Evolutionary conservation across 1,140 invertebrate genomes (phyloP), one percentile per base, ranked within the genome.

Genomic region (Neuroterus valhalla): DNA sequence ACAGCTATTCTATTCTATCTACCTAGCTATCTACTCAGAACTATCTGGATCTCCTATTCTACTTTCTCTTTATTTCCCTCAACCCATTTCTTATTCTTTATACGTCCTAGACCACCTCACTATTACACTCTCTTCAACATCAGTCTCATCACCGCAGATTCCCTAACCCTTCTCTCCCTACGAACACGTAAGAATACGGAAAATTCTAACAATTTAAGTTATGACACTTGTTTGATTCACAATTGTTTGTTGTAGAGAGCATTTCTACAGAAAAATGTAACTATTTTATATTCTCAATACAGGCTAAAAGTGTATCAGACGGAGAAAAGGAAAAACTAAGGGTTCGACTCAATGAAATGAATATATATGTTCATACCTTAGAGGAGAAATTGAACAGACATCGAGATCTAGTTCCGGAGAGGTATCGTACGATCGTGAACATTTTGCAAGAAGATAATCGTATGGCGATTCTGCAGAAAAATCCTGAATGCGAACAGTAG

Each of bases 241-340:
- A n/a, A 3, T 38, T 1, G 31, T 67, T 31, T 66, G 10, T n/a
- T 70, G 2, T 2, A 2, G 19, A 44, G 43, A 66, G 62, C 11
- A 8, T 21, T 21, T 55, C 21, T 55, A 19, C n/a, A 66, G 31
- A 67, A 73, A 45, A 42, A 31, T 68, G 44, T 23, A 15, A 52
- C 67, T 68, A 66, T 66, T 50, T 21, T 21, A 45, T 12, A 66
- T 70, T 75, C 73, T 19, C 5, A 8, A 67, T 85, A 23, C 76
- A 91, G 82, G 48, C 66, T 6, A 87, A 89, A 23, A 83, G 82
- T 45, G 75, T 91, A 55, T 77, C 79, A 5, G 78, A 81, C 26
- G 86, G 89, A 23, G 88, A 91, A 66, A 89, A 91, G 75, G 88
- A 89, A 42, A 55, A 78, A 38, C 85, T 91, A 19, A 83, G 89